Evolutionary conservation across 2,888 invertebrate genomes (phyloP).

Genomic region (Thecophora atra): DNA sequence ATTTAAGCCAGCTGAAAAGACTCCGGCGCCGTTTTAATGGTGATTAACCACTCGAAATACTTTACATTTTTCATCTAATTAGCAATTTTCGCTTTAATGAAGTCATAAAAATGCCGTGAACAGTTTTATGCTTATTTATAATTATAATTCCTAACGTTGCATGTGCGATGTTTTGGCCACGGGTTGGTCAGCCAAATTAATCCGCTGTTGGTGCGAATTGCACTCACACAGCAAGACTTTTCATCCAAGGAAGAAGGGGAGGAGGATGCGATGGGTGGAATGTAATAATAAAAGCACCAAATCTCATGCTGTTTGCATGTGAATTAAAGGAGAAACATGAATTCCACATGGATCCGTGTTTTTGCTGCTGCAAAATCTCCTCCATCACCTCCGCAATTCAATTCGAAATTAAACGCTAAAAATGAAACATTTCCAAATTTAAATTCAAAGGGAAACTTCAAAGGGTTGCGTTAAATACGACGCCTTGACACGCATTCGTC

Average conservation of each 20-base stretch:
- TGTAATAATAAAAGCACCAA: slow-evolving; percentile 31
- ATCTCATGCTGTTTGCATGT: slow-evolving; percentile 22
- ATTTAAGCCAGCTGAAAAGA: too few species aligned
- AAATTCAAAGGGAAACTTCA: too few species aligned
- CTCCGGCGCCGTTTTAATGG: too few species aligned
- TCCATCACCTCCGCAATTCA: too few species aligned
- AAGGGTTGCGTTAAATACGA: too few species aligned
- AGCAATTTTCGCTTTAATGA: slow-evolving; percentile 46
- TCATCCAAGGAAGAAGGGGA: too few species aligned
- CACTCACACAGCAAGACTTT: not conserved
- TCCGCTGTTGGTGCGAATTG: slow-evolving; percentile 51
- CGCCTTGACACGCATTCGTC: too few species aligned
- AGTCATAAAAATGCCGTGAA: slow-evolving; percentile 50
- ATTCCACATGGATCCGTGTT: too few species aligned
- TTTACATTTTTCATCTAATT: too few species aligned
- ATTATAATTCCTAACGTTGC: slow-evolving; percentile 44
- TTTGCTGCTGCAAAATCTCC: too few species aligned
- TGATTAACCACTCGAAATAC: too few species aligned
- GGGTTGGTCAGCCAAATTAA: slow-evolving; percentile 53
- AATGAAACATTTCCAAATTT: too few species aligned
- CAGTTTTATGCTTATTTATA: slow-evolving; percentile 43
- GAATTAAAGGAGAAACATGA: not conserved
- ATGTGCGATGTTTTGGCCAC: slow-evolving; percentile 57
- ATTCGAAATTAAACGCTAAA: not conserved
- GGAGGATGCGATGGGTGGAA: slow-evolving; percentile 11